phyloP scores from a whole-genome alignment of 2,113 vertebrate genomes.

The Atrichornis clamosus region DNA sequence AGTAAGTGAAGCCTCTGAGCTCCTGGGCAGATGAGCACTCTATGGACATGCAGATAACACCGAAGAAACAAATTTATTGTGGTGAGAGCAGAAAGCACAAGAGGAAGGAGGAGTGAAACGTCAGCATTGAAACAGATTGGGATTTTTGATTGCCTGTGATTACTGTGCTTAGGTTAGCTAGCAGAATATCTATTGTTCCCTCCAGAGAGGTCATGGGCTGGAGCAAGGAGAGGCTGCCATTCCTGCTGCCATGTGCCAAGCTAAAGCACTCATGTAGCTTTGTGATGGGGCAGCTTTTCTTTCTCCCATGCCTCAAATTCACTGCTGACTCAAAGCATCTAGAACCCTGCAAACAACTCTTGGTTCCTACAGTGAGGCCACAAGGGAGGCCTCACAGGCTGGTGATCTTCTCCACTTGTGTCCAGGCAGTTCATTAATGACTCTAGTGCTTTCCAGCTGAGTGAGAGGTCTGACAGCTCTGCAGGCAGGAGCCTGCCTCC shows the following conservation, averaged over 20 bases:
- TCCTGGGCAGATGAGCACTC: not conserved
- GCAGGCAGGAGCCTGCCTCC: not conserved
- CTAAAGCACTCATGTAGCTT: not conserved
- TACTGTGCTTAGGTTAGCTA: not conserved
- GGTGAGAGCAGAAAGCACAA: not conserved
- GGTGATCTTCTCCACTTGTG: not conserved
- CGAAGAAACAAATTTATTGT: not conserved
- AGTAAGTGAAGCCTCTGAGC: not conserved
- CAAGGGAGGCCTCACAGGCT: not conserved
- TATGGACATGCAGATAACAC: not conserved
- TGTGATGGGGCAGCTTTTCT: not conserved
- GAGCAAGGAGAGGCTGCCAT: not conserved
- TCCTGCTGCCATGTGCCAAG: not conserved
- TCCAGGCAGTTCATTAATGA: not conserved
- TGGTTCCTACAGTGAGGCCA: not conserved
- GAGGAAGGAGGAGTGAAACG: not conserved
- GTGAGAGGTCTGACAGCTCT: not conserved
- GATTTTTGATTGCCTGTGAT: not conserved
- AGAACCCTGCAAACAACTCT: not conserved
- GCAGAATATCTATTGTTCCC: not conserved
- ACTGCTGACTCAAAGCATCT: not conserved
- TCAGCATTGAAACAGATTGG: not conserved
- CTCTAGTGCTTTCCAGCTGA: not conserved
- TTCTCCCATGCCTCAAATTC: not conserved
- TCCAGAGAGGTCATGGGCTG: rapidly evolving